These are phyloP conservation scores for Doryteuthis pealeii DNA, from an alignment of 1,140 invertebrate genomes.

Conservation along the genomic window DNA sequence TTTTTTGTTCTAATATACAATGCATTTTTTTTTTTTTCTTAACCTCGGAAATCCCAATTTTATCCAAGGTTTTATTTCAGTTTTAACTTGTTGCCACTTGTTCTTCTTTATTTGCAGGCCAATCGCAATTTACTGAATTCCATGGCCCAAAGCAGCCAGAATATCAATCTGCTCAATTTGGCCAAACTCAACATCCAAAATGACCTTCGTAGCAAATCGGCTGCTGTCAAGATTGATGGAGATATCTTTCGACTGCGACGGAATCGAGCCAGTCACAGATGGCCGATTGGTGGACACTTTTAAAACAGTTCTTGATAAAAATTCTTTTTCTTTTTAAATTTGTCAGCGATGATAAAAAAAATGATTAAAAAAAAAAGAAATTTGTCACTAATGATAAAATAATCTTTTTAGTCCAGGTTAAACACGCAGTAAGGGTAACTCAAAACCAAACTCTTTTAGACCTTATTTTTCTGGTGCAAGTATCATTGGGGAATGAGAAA, in stretches of 20 bases:
- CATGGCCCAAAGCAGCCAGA: constrained; percentile 53
- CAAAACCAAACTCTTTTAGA: too few relatives aligned
- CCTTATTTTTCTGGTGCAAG: too few relatives aligned
- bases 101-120: constrained; percentile 41
- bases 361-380: not conserved
- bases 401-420: not conserved
- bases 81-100: too few relatives aligned
- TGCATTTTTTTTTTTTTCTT: too few relatives aligned
- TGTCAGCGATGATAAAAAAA: not conserved
- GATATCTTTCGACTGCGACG: constrained; percentile 52
- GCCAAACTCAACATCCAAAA: constrained; percentile 46
- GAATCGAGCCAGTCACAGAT: constrained; percentile 52
- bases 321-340: not conserved
- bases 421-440: too few relatives aligned
- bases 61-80: too few relatives aligned
- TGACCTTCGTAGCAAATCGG: constrained; percentile 53
- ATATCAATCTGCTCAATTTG: constrained; percentile 54
- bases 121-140: constrained; percentile 54
- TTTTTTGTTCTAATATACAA: too few relatives aligned
- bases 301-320: constrained; percentile 23
- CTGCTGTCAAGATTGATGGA: constrained; percentile 44
- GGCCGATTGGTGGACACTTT: constrained; percentile 53
- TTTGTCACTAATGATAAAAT: not conserved
- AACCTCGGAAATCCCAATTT: too few relatives aligned
- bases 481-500: too few relatives aligned